Conservation (phyloP, 2,797 vertebrate genomes). For the Phrynocephalus guinanensis region DNA sequence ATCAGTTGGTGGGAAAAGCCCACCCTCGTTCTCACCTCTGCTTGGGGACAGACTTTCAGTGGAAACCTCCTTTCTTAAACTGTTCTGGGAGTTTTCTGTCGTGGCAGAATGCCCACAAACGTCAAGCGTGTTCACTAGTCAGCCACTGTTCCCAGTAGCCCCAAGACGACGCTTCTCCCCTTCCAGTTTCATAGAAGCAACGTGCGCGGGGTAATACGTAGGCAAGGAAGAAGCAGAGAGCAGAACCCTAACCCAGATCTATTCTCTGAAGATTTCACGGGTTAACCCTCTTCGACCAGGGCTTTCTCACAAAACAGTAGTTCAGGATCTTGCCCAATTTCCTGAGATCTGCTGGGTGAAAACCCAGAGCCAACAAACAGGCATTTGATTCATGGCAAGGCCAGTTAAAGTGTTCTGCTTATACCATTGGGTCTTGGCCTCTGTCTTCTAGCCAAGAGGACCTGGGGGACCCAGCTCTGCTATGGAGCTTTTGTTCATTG, state of each 20-base stretch:
- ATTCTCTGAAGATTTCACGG: too few relatives aligned
- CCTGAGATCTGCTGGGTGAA: neutral
- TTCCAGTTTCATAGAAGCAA: neutral
- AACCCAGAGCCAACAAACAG: neutral
- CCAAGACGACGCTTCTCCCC: too few relatives aligned
- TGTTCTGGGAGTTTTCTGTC: neutral
- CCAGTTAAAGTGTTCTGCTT: too few relatives aligned
- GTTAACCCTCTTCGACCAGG: neutral
- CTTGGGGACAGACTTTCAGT: neutral
- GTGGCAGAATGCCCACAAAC: too few relatives aligned
- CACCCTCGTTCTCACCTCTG: neutral
- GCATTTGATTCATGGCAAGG: too few relatives aligned
- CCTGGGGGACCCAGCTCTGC: too few relatives aligned
- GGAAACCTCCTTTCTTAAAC: neutral
- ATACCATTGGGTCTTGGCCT: too few relatives aligned
- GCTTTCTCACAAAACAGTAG: neutral
- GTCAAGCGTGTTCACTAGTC: too few relatives aligned
- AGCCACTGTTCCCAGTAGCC: neutral
- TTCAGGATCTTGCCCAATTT: neutral
- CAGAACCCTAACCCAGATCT: too few relatives aligned
- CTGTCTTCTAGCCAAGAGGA: neutral
- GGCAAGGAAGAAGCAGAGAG: neutral
- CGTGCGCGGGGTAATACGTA: too few relatives aligned
- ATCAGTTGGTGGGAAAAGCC: rapidly evolving
- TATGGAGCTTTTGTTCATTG: neutral